Evolutionary conservation across 2,888 invertebrate species (phyloP), one percentile per base, ranked within the genome.

Genomic region (Synergus gifuensis): DNA sequence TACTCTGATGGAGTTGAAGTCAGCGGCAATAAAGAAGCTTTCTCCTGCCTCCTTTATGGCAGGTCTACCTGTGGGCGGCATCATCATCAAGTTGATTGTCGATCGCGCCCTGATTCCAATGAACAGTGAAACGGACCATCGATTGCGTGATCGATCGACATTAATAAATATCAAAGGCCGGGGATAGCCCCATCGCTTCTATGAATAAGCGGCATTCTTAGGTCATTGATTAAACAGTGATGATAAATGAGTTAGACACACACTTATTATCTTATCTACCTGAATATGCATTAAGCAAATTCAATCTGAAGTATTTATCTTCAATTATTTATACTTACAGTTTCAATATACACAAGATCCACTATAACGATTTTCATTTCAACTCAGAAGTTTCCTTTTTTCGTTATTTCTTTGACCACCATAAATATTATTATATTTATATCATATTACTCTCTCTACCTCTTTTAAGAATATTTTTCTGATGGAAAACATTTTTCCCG

Each of bases 31-130:
- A 58, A 54, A 73, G n/a, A 28, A 73, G 73, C 73, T 73, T 73
- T 73, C 73, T 54, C 73, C 54, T 36, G 73, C 54, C 73, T 73
- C 73, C 2, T 73, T 73, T 40, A 36, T 58, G 36, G 16, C 16
- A 73, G 18, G 18, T 18, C 42, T 11, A 60, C 40, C 18, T 22
- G 67, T 58, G 18, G 69, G 78, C 67, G 36, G 28, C 62, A 62
- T 44, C 77, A 67, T 76, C 78, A 67, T 81, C 73, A 67, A 66
- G 76, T 78, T 77, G 81, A 83, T 83, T 83, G 78, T 79, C 81
- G 79, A 83, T 83, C 67, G 82, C 78, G 44, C 78, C 76, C 79
- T 69, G 58, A 73, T 73, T 73, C 28, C 69, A 69, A 49, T 69
- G 69, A 54, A 69, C 73, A 73, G 73, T 73, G 73, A 73, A 73